Percentiles rank a stretch among this genome's conserved stretches.
These are phyloP conservation scores for Belonocnema kinseyi DNA, from an alignment of 1,140 invertebrate species.

Conservation along the genomic window DNA sequence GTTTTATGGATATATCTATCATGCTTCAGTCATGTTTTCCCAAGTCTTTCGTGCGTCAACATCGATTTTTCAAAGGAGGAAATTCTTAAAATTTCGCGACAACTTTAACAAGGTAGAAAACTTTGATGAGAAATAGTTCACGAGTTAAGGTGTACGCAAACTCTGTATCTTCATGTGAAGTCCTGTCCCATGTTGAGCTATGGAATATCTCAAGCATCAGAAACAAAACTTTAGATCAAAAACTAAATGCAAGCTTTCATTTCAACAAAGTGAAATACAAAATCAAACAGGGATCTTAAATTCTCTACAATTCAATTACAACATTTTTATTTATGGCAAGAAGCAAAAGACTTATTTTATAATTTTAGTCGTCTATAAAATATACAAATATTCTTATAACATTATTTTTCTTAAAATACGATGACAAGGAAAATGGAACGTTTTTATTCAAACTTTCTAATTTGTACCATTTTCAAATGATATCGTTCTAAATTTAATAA, in stretches of 20 bases:
- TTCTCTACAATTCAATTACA: not conserved
- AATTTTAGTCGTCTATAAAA: no score
- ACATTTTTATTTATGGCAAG: not conserved
- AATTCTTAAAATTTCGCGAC: conserved; percentile 41
- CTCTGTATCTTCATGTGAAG: not conserved
- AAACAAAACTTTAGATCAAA: conserved; percentile 8
- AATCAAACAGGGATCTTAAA: not conserved
- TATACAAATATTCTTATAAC: no score
- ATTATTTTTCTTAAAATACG: no score
- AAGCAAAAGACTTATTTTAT: no score
- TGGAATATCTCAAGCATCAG: conserved; percentile 6
- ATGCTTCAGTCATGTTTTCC: not conserved
- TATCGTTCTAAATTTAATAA: no score
- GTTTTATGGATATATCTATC: not conserved
- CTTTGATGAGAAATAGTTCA: conserved; percentile 37
- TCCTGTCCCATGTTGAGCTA: not conserved
- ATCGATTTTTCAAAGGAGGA: conserved; percentile 33
- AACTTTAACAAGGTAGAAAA: conserved; percentile 48
- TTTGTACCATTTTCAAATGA: no score
- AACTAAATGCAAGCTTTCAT: not conserved
- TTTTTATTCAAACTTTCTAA: no score
- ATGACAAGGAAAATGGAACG: no score
- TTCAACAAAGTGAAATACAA: not conserved
- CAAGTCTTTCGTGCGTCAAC: not conserved
- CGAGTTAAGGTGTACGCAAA: conserved; percentile 18